Evolutionary conservation across 2,888 invertebrate species (phyloP).

Genomic region (Adelphocoris suturalis): DNA sequence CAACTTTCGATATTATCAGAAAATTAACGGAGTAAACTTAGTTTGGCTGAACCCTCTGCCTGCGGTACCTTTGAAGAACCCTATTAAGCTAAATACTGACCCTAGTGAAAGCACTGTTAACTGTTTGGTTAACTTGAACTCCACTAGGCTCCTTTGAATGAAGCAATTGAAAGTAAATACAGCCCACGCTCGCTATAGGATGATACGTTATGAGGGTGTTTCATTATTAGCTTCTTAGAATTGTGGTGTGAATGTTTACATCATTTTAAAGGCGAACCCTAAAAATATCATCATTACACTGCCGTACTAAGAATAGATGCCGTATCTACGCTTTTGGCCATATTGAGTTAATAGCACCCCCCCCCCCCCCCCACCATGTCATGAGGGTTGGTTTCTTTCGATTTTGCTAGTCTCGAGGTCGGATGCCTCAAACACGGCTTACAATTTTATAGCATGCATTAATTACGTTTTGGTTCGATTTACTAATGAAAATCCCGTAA

Average conservation of each 20-base stretch:
- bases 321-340: too few relatives aligned
- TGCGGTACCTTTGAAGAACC: constrained; percentile 63
- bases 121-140: constrained; percentile 54
- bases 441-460: too few relatives aligned
- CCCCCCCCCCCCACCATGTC: too few relatives aligned
- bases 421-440: too few relatives aligned
- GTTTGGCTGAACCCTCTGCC: constrained; percentile 33
- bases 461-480: too few relatives aligned
- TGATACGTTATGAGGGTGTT: neutral
- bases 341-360: too few relatives aligned
- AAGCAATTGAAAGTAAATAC: constrained; percentile 17
- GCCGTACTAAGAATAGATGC: too few relatives aligned
- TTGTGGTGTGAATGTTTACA: neutral
- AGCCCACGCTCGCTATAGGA: neutral
- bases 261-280: too few relatives aligned
- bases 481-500: too few relatives aligned
- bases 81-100: constrained; percentile 54
- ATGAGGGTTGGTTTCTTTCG: too few relatives aligned
- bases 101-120: constrained; percentile 52
- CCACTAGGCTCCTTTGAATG: constrained; percentile 52
- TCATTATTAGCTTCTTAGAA: neutral
- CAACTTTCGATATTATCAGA: constrained; percentile 66
- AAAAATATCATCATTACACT: too few relatives aligned
- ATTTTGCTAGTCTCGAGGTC: too few relatives aligned
- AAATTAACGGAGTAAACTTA: constrained; percentile 62